Base-by-base conservation (phyloP, 2,797 vertebrate genomes). In the Ctenosaura bakeri region DNA sequence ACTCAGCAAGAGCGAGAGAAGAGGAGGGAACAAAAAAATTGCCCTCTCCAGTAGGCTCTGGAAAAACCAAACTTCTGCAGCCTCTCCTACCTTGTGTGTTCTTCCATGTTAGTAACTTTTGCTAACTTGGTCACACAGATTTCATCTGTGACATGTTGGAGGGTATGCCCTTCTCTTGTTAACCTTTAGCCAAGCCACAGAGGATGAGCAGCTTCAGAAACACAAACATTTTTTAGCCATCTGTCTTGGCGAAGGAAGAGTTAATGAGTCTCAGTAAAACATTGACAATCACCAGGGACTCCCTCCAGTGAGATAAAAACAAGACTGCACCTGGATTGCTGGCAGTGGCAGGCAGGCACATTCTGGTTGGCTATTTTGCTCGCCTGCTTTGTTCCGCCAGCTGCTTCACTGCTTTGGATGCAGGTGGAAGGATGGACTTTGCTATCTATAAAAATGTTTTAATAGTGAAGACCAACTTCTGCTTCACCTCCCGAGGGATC, bases 371-470 rank as follows among this genome's bases (percentile, higher is more conserved):
- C 97, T 97, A 94, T 96, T 96, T 97, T 96, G 95, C 96, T 96
- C 95, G 93, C 92, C 52, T 18, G 94, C 97, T 98, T 97, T 98
- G 97, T 98, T 97, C 97, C 96, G 95, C 97, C 98, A 98, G 97
- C 97, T 98, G 97, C 97, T 96, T 96, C 94, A 88, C 90, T 91
- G 95, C 96, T 97, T 94, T 97, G 97, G 97, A 97, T 97, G 97
- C 98, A 98, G 98, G 97, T 98, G 97, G 96, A 97, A 97, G 94
- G 92, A 93, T 96, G 97, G 97, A 98, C 97, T 98, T 97, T 98
- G 97, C 96, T 95, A 96, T 97, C 97, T 97, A 98, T 98, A 98
- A 98, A 98, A 97, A 96, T 97, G 94, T 96, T 50, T 86, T 96
- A 97, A 97, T 97, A 95, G 94, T 96, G 95, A 97, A 97, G 95